Percentiles rank a stretch among this genome's conserved stretches.
Evolutionary conservation across 1,140 invertebrate species (phyloP).

Genomic region (Meloidogyne exigua): DNA sequence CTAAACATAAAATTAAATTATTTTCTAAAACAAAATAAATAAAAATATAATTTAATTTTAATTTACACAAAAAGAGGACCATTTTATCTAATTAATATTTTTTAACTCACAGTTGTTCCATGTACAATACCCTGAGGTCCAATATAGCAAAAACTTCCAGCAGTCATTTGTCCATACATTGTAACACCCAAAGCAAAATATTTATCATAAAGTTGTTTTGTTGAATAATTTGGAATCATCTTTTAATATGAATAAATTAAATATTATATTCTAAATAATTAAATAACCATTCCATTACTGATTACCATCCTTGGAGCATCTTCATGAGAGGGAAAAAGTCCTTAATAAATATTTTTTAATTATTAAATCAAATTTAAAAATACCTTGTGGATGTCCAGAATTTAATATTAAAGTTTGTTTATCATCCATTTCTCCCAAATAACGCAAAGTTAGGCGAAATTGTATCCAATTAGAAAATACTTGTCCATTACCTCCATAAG

Average conservation of each 20-base stretch:
- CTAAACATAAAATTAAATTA: constrained; percentile 58
- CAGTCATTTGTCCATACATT: constrained; percentile 69
- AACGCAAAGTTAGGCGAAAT: constrained; percentile 72
- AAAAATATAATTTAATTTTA: too few relatives aligned
- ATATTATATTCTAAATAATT: constrained; percentile 12
- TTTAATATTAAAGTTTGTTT: constrained; percentile 72
- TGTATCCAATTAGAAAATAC: constrained; percentile 75
- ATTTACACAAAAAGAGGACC: too few relatives aligned
- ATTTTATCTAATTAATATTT: too few relatives aligned
- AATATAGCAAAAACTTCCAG: constrained; percentile 74
- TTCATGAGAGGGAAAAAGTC: constrained; percentile 69
- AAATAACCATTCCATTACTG: constrained; percentile 72
- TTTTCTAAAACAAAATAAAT: not conserved
- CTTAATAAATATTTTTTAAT: constrained; percentile 46
- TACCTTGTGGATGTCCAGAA: constrained; percentile 72
- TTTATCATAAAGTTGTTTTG: constrained; percentile 67
- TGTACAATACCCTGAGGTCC: constrained; percentile 75
- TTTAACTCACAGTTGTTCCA: constrained; percentile 70
- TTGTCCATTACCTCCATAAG: constrained; percentile 75
- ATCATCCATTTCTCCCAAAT: constrained; percentile 70
- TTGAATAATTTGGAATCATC: constrained; percentile 73
- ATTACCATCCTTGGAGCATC: constrained; percentile 71
- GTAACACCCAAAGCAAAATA: constrained; percentile 73
- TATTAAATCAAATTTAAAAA: too few relatives aligned
- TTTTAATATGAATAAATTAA: constrained; percentile 32